These are phyloP conservation scores for Manduca sexta DNA, from an alignment of 1,140 invertebrate species.

Conservation along the genomic window DNA sequence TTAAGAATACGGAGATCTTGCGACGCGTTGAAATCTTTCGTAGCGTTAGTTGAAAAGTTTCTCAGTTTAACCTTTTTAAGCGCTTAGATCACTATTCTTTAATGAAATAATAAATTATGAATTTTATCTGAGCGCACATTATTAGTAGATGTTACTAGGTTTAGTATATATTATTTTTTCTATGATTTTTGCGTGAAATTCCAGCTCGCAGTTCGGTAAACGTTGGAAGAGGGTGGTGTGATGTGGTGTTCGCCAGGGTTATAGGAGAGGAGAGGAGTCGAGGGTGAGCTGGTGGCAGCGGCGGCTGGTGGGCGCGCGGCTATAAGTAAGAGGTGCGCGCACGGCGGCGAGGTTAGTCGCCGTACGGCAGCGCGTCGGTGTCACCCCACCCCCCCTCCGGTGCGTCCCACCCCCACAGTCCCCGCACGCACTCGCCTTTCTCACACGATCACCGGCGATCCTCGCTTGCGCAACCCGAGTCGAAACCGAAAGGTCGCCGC, in stretches of 20 bases:
- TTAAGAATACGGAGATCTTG: too few species aligned
- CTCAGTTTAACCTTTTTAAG: too few species aligned
- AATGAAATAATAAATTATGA: too few species aligned
- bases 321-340: constrained; percentile 64
- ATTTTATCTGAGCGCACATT: too few species aligned
- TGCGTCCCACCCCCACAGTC: constrained; percentile 36
- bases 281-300: constrained; percentile 2
- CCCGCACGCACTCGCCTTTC: constrained; percentile 54
- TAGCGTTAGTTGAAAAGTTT: background rate
- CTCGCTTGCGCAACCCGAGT: constrained; percentile 62
- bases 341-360: constrained; percentile 66
- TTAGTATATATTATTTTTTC: too few species aligned
- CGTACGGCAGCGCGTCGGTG: constrained; percentile 58
- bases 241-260: background rate
- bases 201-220: too few species aligned
- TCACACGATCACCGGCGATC: constrained; percentile 59
- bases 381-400: constrained; percentile 38
- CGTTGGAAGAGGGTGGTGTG: too few species aligned
- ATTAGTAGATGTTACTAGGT: too few species aligned
- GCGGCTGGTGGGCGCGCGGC: constrained; percentile 42
- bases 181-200: too few species aligned
- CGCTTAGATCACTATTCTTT: too few species aligned
- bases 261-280: constrained; percentile 5
- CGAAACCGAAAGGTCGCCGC: constrained; percentile 65
- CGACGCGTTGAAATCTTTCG: constrained; percentile 4